phyloP scores from a whole-genome alignment of 2,113 vertebrate species.

The Burhinus oedicnemus region DNA sequence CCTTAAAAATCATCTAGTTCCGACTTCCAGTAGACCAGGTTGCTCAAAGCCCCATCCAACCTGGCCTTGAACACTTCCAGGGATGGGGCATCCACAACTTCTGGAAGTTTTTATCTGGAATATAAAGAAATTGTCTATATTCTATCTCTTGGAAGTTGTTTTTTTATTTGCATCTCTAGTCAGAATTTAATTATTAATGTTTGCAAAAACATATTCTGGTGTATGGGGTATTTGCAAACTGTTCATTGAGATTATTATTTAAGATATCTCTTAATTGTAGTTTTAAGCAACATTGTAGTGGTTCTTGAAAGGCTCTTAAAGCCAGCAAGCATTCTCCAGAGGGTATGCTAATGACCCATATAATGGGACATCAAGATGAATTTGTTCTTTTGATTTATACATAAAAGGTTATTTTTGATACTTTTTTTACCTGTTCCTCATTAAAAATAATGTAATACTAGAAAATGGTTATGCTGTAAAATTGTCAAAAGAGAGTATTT shows the following conservation, averaged over 20 bases:
- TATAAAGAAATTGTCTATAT: neutral
- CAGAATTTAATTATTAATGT: neutral
- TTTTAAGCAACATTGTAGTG: neutral
- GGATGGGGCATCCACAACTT: neutral
- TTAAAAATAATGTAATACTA: neutral
- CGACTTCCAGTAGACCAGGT: neutral
- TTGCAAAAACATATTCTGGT: neutral
- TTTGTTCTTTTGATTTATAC: neutral
- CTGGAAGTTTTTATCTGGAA: neutral
- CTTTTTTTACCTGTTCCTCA: neutral
- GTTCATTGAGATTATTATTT: neutral
- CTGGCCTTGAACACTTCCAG: neutral
- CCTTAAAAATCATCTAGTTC: neutral
- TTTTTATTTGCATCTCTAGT: neutral
- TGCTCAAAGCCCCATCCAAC: neutral
- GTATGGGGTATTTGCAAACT: neutral
- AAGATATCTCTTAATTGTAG: neutral
- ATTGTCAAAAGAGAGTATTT: neutral
- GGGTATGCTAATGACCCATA: neutral
- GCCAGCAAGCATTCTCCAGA: neutral
- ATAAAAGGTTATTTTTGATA: neutral
- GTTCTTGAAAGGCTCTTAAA: constrained; percentile 1
- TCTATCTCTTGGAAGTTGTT: neutral
- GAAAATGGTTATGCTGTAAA: neutral
- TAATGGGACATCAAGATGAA: neutral